Evolutionary conservation across 2,888 invertebrate species (phyloP), one percentile per base, ranked within the genome.

Genomic region (Junonia oenone): DNA sequence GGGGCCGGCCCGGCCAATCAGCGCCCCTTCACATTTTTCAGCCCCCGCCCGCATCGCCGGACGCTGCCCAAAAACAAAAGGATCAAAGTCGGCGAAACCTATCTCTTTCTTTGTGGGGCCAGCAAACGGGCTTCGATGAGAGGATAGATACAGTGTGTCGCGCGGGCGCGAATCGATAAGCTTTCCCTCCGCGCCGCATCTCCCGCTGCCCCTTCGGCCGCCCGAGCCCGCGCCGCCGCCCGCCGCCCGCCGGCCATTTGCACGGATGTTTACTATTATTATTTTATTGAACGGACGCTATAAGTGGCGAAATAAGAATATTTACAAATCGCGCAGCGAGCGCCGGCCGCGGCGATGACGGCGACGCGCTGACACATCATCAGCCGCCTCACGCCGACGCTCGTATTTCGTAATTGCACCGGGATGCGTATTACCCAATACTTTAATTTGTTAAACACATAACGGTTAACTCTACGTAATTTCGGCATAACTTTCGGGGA

Each of bases 61-160:
- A 89, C 90, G 86, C 88, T 90, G 88, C 90, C 90, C 90, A 89
- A 89, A 90, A 90, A 90, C 90, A 90, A 90, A 89, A 89, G 90
- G 89, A 88, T 89, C 90, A 89, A 88, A 89, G 87, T 87, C 88
- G 83, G 83, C 86, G 89, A 88, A 89, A 89, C 88, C 90, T 88
- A 90, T 90, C 90, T 90, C 89, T 90, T 89, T 90, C 89, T 89
- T 88, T 90, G 89, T 90, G 88, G 76, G 85, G 87, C 84, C 79
- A 73, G 82, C 82, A 74, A 84, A 73, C 86, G 87, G 82, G 86
- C 85, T 81, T 87, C 89, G 89, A 89, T 85, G 89, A 89, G 89
- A 89, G 85, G 84, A 88, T 82, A 88, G 89, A 89, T 89, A 90
- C 88, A 81, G 78, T 82, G 82, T 83, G 84, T 85, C 86, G 91